These are phyloP conservation scores for Drosophila jambulina DNA, from an alignment of 1,140 invertebrate genomes.

Conservation along the genomic window DNA sequence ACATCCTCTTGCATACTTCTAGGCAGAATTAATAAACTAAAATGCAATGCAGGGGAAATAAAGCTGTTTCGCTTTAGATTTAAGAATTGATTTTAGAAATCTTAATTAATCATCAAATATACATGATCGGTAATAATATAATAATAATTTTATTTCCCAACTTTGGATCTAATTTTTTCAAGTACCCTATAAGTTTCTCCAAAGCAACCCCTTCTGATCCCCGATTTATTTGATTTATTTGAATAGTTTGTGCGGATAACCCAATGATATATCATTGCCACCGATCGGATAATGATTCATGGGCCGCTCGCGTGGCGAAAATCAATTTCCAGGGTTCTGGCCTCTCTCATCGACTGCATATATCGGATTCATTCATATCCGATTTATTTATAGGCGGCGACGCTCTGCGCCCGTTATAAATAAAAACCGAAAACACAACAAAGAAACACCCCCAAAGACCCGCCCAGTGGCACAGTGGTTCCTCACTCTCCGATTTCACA, in stretches of 20 bases:
- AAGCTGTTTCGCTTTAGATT: background rate
- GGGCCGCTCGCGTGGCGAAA: slow-evolving; percentile 6
- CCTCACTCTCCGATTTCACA: slow-evolving; percentile 24
- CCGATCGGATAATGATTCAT: slow-evolving; percentile 35
- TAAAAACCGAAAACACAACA: slow-evolving; percentile 51
- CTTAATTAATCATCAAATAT: background rate
- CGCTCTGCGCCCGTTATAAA: slow-evolving; percentile 42
- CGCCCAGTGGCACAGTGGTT: slow-evolving; percentile 30
- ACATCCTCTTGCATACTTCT: background rate
- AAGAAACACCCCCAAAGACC: slow-evolving; percentile 16
- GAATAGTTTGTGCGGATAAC: background rate
- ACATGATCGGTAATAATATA: background rate
- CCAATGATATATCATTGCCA: background rate
- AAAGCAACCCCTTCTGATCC: background rate
- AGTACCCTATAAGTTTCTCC: background rate
- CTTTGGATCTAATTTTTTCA: background rate
- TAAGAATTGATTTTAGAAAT: background rate
- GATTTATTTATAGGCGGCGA: slow-evolving; percentile 58
- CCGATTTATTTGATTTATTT: background rate
- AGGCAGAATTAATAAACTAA: background rate
- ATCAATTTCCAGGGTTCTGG: slow-evolving; percentile 30
- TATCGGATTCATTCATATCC: slow-evolving; percentile 54
- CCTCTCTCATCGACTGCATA: slow-evolving; percentile 15
- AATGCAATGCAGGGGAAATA: background rate
- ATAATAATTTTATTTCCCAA: background rate